Conservation (phyloP, 2,113 vertebrate genomes). For the Urocynchramus pylzowi region DNA sequence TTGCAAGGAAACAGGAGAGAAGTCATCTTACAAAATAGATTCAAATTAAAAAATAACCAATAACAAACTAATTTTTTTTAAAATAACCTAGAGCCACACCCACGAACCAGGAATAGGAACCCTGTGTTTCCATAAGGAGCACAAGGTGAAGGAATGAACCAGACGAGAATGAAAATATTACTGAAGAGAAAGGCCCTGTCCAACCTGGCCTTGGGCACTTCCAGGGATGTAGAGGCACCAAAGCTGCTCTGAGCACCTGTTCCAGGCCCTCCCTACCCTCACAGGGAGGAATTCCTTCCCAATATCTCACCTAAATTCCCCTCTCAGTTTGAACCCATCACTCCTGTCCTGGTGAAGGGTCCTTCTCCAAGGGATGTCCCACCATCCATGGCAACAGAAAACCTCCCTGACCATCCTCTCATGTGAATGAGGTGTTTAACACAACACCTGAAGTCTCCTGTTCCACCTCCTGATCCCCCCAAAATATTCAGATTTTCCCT, state of each 20-base stretch:
- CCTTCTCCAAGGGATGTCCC: not conserved
- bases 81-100: not conserved
- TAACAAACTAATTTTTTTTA: not conserved
- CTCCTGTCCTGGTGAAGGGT: not conserved
- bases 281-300: not conserved
- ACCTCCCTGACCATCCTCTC: not conserved
- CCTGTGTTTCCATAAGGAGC: not conserved
- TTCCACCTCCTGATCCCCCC: not conserved
- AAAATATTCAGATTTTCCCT: not conserved
- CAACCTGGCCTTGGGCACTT: not conserved
- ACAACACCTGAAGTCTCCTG: not conserved
- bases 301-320: not conserved
- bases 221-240: not conserved
- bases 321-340: not conserved
- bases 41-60: not conserved
- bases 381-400: not conserved
- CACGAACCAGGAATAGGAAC: not conserved
- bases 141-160: not conserved
- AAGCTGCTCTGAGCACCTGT: not conserved
- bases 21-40: not conserved
- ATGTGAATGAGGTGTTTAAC: rapidly evolving
- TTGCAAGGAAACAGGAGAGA: not conserved
- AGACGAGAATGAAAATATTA: not conserved
- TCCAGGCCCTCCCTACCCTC: not conserved
- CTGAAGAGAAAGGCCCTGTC: not conserved